Evolutionary conservation across 1,140 invertebrate species (phyloP).

Genomic region (Drosophila lacteicornis): DNA sequence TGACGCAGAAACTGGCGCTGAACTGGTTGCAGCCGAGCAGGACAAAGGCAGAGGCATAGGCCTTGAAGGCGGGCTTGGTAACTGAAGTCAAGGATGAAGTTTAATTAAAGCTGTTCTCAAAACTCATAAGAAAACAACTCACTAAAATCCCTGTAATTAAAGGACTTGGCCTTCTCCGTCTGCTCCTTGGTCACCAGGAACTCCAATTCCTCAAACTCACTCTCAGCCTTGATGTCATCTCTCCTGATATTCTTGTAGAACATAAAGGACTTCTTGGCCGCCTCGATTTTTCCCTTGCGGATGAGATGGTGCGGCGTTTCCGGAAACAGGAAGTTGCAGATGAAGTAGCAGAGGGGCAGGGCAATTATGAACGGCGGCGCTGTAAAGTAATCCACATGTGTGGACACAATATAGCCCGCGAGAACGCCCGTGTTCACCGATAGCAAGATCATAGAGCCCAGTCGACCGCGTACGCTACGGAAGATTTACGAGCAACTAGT

Average conservation of each 20-base stretch:
- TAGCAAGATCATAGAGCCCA: conserved; percentile 93
- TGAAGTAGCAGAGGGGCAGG: conserved; percentile 88
- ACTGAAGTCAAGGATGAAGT: conserved; percentile 13
- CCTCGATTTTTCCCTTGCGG: conserved; percentile 86
- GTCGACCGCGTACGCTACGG: conserved; percentile 89
- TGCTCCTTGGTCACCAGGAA: conserved; percentile 45
- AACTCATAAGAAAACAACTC: conserved; percentile 9
- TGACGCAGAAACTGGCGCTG: conserved; percentile 61
- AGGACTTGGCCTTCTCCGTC: conserved; percentile 15
- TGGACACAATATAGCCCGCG: conserved; percentile 90
- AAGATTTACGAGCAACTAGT: neutral
- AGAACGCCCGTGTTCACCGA: conserved; percentile 92
- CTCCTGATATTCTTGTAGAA: conserved; percentile 70
- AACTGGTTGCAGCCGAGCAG: conserved; percentile 55
- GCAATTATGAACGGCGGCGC: conserved; percentile 89
- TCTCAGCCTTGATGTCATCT: conserved; percentile 33
- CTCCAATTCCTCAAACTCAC: conserved; percentile 61
- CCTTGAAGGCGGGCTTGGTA: conserved; percentile 40
- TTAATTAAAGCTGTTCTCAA: neutral
- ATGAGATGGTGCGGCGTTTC: conserved; percentile 92
- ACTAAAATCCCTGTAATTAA: conserved; percentile 71
- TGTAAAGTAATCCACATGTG: conserved; percentile 87
- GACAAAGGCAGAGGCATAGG: conserved; percentile 40
- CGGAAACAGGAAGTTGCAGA: conserved; percentile 89
- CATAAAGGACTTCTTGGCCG: conserved; percentile 88